A percentile compares a stretch with the other conserved stretches of the same genome.
Conservation (phyloP, 2,888 invertebrate species). For the Laothoe populi region DNA sequence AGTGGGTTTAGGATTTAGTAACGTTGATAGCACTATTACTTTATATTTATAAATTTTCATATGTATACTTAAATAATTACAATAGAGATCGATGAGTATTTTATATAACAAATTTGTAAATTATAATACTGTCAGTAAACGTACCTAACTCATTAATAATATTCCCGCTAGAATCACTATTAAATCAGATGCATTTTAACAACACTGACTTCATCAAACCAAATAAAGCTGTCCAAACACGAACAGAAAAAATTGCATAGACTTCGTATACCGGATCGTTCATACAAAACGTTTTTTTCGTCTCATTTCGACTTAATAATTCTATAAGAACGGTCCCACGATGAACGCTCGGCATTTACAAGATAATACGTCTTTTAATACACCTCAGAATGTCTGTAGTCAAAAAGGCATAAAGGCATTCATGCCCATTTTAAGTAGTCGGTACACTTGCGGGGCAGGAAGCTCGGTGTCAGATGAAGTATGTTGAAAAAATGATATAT, state of each 20-base stretch:
- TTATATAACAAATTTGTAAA: too few relatives aligned
- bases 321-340: conserved; percentile 37
- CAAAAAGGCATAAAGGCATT: conserved; percentile 82
- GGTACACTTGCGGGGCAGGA: conserved; percentile 80
- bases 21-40: too few relatives aligned
- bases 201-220: conserved; percentile 13
- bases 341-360: conserved; percentile 37
- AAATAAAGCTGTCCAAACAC: conserved; percentile 26
- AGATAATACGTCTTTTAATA: conserved; percentile 71
- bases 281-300: conserved; percentile 28
- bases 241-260: conserved; percentile 21
- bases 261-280: conserved; percentile 13
- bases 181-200: neutral
- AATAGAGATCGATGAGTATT: too few relatives aligned
- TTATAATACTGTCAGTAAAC: too few relatives aligned
- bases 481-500: conserved; percentile 52
- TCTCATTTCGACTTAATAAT: conserved; percentile 27
- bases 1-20: too few relatives aligned
- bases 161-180: neutral
- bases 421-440: conserved; percentile 63
- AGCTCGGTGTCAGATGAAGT: conserved; percentile 77
- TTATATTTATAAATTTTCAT: too few relatives aligned
- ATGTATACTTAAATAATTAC: too few relatives aligned
- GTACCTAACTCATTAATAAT: neutral
- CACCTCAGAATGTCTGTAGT: conserved; percentile 70